Conservation (phyloP, 2,797 vertebrate genomes). For the Nyctalus aviator region DNA sequence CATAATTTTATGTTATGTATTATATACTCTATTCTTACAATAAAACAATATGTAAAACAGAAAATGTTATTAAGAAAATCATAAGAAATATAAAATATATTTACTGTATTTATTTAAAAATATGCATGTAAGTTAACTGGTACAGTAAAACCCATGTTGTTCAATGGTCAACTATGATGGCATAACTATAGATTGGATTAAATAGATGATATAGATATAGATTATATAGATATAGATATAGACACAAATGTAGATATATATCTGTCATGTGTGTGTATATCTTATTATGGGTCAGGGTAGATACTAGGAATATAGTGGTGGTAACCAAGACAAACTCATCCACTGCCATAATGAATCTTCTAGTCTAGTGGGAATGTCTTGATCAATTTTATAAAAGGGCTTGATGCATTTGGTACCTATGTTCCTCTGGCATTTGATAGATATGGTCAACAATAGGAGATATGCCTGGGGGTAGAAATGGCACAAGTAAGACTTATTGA, state of each 20-base stretch:
- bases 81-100: background rate
- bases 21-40: background rate
- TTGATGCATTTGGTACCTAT: background rate
- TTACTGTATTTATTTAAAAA: background rate
- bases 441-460: background rate
- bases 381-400: background rate
- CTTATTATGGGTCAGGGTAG: background rate
- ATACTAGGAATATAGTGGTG: background rate
- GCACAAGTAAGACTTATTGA: background rate
- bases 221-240: background rate
- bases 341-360: background rate
- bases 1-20: background rate
- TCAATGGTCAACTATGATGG: background rate
- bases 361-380: background rate
- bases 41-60: background rate
- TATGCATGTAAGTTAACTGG: background rate
- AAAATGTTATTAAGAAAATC: background rate
- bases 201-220: background rate
- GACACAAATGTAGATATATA: background rate
- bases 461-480: background rate
- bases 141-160: background rate
- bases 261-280: background rate
- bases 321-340: background rate
- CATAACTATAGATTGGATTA: background rate
- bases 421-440: background rate